Base-by-base conservation (phyloP, 2,888 invertebrate species). In the Syrista parreyssii region DNA sequence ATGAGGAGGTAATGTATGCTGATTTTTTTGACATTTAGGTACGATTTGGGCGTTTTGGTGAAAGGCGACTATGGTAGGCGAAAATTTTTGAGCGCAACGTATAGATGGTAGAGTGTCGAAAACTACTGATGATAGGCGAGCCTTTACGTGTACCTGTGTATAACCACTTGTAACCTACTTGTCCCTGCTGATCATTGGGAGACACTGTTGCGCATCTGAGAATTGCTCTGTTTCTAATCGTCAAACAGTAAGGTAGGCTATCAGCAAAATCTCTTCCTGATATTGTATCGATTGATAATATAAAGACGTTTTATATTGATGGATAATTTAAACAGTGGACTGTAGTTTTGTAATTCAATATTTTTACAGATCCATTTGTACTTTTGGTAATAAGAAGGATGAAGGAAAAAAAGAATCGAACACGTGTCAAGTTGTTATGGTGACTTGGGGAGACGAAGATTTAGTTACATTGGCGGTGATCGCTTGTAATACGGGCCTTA, bases 401-500 rank as follows among this genome's bases (percentile, higher is more conserved):
- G 9, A 23, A 55, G 23, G 23, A 9, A 55, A 55, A 55, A 15
- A 36, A 55, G 15, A 55, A 2, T 23, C 15, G 40, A 55, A 55
- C 15, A 40, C 55, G 55, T 9, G 23, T 55, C 23, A 55, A 55
- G 55, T 23, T 15, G 55, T 55, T 9, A 55, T 23, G 23, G 23
- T 15, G 55, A 23, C 15, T 55, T 55, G 23, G 55, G 9, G 23
- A 6, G 23, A 55, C 23, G 15, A 23, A 23, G 55, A 23, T 23
- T 23, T 9, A 55, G 55, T 23, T 55, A 55, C 55, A 35, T 55
- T 35, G 34, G 1, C 35, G 30, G 74, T 55, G 55, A 76, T 76
- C 79, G 74, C 74, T 34, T 75, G 76, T 74, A 79, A 75, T 73
- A 68, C 75, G 68, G 75, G 76, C 78, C 40, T 75, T 68, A 78